These are phyloP conservation scores for Cariama cristata DNA, from an alignment of 2,113 vertebrate genomes.

Conservation along the genomic window DNA sequence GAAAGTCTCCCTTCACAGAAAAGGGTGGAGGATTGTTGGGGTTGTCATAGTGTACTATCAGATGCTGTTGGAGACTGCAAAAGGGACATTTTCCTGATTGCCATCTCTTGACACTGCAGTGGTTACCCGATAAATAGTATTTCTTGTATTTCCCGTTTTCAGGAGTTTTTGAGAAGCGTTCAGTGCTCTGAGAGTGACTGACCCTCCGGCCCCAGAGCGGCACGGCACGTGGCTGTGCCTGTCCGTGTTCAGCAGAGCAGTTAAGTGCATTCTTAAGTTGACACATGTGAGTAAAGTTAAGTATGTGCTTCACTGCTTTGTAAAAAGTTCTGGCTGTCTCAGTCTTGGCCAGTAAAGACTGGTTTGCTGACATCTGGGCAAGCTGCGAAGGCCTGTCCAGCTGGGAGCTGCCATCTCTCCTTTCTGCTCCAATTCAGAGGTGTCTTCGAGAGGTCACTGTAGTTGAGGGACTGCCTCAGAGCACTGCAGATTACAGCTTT, in stretches of 20 bases:
- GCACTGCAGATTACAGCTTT: constrained; percentile 3
- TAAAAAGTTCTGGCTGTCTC: not conserved
- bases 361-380: not conserved
- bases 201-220: not conserved
- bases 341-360: not conserved
- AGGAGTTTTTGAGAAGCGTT: not conserved
- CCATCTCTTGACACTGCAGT: not conserved
- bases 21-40: not conserved
- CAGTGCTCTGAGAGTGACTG: not conserved
- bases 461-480: not conserved
- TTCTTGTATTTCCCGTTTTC: not conserved
- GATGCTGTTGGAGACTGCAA: not conserved
- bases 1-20: not conserved
- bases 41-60: not conserved
- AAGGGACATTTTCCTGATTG: not conserved
- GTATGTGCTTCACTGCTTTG: not conserved
- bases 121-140: not conserved
- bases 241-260: not conserved
- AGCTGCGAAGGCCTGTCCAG: not conserved
- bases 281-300: not conserved
- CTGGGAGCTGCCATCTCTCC: not conserved
- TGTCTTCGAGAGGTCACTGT: not conserved
- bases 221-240: not conserved
- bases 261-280: not conserved
- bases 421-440: not conserved